Evolutionary conservation across 2,888 invertebrate species (phyloP), one percentile per base, ranked within the genome.

Genomic region (Trachelus tabidus): DNA sequence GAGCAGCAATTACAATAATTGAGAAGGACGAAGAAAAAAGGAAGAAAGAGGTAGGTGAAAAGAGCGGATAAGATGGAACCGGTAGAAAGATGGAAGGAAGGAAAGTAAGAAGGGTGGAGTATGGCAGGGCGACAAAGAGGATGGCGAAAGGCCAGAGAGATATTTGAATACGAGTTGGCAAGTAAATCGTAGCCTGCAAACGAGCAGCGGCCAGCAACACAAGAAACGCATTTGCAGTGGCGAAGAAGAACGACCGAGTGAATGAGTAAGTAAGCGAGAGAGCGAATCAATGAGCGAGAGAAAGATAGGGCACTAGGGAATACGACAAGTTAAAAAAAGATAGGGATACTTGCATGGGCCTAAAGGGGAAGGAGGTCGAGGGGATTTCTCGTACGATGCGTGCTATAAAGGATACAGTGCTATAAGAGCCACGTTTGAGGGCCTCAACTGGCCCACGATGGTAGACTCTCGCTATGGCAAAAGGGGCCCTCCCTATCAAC

Each of bases 151-250:
- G 75, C 82, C 81, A 83, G 85, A 84, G 85, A 84, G 87, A 89
- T 90, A 89, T 90, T 90, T 88, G 89, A 89, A 89, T 89, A 89
- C 89, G 88, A 87, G 85, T 73, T 78, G 84, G 86, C 81, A 86
- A 87, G 89, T 89, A 88, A 88, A 90, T 90, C 88, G 90, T 88
- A 85, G 84, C 87, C 78, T 68, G 76, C 86, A 88, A 89, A 89
- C 88, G 88, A 89, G 87, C 85, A 85, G 83, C 81, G 77, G 82
- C 80, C 86, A 86, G 86, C 86, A 88, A 90, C 90, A 90, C 89
- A 89, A 90, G 90, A 90, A 91, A 90, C 88, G 90, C 90, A 90
- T 91, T 91, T 91, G 87, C 90, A 85, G 86, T 83, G 82, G 82
- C 78, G 78, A 78, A 69, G 56, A 68, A 69, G 68, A 30, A 81